Evolutionary conservation across 1,140 invertebrate species (phyloP), one percentile per base, ranked within the genome.

Genomic region (Melipona quadrifasciata): DNA sequence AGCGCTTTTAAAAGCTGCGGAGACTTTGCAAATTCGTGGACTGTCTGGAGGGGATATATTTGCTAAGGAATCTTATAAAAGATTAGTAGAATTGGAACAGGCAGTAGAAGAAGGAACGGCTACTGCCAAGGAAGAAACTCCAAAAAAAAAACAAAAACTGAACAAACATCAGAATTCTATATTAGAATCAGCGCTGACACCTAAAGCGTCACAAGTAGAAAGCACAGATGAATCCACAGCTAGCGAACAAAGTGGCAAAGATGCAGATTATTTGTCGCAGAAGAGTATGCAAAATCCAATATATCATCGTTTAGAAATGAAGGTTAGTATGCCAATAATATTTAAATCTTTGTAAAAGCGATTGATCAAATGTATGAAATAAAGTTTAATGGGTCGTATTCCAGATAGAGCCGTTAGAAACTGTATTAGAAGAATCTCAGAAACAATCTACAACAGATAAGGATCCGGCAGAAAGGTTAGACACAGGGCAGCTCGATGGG

Each of bases 21-120:
- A 96, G 89, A 95, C 95, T 0, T 89, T 97, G 34, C 95, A 96
- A 90, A 96, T 97, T 81, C 95, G 96, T 90, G 96, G 96, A 8
- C 91, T 97, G 24, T 96, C 96, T 2, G 95, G 95, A 21, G 95
- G 91, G 17, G 94, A 94, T 80, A 93, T 94, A 68, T 93, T 94
- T 58, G 90, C 91, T 14, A 93, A 93, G 53, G 93, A 94, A 65
- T 94, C 93, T 1, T 93, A 92, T n/a, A 94, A 93, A 76, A 91
- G 90, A 76, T 71, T 94, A 34, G 90, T 89, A 0, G 92, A 94
- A 21, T 76, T 92, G 11, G 92, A 93, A 19, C 90, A 92, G 17
- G 82, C 84, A 10, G 88, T 90, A 12, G 82, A 89, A 0, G 91
- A 92, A 11, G 90, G 90, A 67, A 58, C 58, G 6, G 17, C 76